Evolutionary conservation across 2,888 invertebrate species (phyloP).

Genomic region (Diarsia brunnea): DNA sequence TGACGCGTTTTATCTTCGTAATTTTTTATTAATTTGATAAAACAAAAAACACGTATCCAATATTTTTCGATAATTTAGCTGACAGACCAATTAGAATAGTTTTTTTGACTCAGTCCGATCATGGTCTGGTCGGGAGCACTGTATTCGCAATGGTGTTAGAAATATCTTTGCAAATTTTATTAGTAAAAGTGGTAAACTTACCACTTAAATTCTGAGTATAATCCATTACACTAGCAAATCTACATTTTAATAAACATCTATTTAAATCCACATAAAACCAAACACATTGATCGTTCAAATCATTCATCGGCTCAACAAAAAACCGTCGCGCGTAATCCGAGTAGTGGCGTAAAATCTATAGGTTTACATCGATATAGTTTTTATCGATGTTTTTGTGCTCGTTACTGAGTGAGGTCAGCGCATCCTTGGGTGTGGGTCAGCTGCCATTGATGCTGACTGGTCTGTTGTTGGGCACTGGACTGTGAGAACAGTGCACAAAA

Average conservation of each 20-base stretch:
- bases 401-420: conserved; percentile 57
- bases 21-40: too few species aligned
- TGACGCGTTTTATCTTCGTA: too few species aligned
- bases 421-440: conserved; percentile 66
- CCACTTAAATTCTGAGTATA: too few species aligned
- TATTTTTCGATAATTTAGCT: too few species aligned
- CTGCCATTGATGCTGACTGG: conserved; percentile 51
- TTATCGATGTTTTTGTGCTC: conserved; percentile 60
- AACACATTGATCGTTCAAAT: conserved; percentile 42
- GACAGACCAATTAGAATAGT: too few species aligned
- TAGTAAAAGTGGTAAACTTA: neutral
- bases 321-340: conserved; percentile 55
- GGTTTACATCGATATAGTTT: conserved; percentile 49
- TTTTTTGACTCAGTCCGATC: too few species aligned
- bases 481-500: conserved; percentile 21
- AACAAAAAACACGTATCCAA: too few species aligned
- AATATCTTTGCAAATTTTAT: neutral
- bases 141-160: neutral
- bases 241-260: conserved; percentile 1
- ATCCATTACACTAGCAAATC: too few species aligned
- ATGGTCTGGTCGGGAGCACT: neutral
- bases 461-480: conserved; percentile 39
- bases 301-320: conserved; percentile 54
- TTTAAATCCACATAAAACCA: conserved; percentile 29
- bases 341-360: conserved; percentile 64